A percentile compares a stretch with the other conserved stretches of the same genome.
phyloP scores from a whole-genome alignment of 2,797 vertebrate species.

The Gallinago solitaria region DNA sequence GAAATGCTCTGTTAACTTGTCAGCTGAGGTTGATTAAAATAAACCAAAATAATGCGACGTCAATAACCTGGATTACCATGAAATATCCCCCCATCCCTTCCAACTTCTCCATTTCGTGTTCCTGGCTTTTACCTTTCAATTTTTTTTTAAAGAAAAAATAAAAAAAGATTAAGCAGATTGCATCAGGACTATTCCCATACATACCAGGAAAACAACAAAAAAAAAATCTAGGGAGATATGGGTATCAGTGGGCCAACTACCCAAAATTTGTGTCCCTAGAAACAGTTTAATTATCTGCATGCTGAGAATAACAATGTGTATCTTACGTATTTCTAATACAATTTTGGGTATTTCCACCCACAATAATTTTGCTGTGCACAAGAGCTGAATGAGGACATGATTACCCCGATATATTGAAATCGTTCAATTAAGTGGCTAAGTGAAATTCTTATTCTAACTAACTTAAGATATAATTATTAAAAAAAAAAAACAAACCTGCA shows the following conservation, averaged over 20 bases:
- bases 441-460: background rate
- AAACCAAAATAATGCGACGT: background rate
- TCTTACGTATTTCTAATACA: background rate
- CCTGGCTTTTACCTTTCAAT: background rate
- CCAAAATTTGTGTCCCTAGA: background rate
- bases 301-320: background rate
- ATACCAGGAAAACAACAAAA: background rate
- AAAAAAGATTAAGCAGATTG: background rate
- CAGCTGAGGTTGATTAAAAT: background rate
- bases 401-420: background rate
- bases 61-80: background rate
- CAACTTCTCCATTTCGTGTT: fast-evolving
- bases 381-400: background rate
- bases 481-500: background rate
- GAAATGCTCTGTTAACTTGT: background rate
- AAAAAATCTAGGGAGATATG: background rate
- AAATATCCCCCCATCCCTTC: background rate
- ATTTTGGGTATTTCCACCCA: background rate
- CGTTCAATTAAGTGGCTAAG: background rate
- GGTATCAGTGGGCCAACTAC: background rate
- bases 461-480: background rate
- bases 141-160: background rate
- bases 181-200: background rate
- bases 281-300: background rate
- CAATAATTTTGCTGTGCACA: background rate